These are phyloP conservation scores for Sebastes oblongus DNA, from an alignment of 2,797 vertebrate species.

Conservation along the genomic window DNA sequence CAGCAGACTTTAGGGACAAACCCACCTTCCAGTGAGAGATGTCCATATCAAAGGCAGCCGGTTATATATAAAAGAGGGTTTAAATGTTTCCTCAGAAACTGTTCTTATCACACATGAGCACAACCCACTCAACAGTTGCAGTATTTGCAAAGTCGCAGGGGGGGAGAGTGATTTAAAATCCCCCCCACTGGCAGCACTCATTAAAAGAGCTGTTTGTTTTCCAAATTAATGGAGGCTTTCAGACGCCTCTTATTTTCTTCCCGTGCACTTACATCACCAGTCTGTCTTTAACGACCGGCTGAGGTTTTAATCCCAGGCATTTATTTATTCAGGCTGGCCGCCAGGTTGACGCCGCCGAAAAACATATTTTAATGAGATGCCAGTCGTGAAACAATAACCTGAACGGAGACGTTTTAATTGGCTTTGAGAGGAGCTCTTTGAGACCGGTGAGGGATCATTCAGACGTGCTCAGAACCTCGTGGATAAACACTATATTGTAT, in stretches of 20 bases:
- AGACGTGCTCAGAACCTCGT: not conserved
- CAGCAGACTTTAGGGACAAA: not conserved
- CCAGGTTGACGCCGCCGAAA: slow-evolving; percentile 46
- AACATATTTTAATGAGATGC: slow-evolving; percentile 61
- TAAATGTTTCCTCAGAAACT: slow-evolving; percentile 28
- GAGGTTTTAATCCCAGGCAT: slow-evolving; percentile 62
- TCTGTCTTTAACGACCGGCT: slow-evolving; percentile 41
- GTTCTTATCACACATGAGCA: slow-evolving; percentile 42
- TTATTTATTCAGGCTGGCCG: slow-evolving; percentile 57
- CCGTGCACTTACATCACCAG: slow-evolving; percentile 46
- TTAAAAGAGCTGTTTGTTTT: slow-evolving; percentile 63
- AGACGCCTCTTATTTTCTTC: slow-evolving; percentile 33
- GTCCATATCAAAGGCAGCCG: not conserved
- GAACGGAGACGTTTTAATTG: slow-evolving; percentile 57
- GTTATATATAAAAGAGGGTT: not conserved
- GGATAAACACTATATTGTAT: not conserved
- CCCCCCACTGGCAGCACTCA: slow-evolving; percentile 36
- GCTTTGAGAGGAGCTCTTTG: slow-evolving; percentile 33
- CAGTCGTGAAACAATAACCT: slow-evolving; percentile 50
- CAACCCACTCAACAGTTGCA: slow-evolving; percentile 33
- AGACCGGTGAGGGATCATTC: slow-evolving; percentile 33
- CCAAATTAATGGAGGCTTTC: slow-evolving; percentile 55
- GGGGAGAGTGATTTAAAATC: slow-evolving; percentile 43
- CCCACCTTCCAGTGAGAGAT: not conserved
- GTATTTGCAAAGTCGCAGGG: slow-evolving; percentile 28